Base-by-base conservation (phyloP, 92 coral and sea anemone species). In the Phenganax stokvisi region DNA sequence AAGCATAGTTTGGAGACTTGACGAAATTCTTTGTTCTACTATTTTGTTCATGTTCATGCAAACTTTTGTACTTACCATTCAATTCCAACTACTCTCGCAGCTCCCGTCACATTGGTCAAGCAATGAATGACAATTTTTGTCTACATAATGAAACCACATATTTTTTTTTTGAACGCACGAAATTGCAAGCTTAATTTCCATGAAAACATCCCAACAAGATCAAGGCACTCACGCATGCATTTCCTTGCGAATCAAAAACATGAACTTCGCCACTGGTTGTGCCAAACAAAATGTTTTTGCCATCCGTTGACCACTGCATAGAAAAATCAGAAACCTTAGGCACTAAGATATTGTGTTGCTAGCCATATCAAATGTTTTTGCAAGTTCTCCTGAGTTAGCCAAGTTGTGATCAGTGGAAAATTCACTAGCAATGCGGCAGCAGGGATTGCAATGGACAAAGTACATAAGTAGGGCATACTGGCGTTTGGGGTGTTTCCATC, bases 201-300 rank as follows among this genome's bases (percentile, higher is more conserved):
- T 37, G 5, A 37, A 37, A 37, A 37, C 25, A 71, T 28, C 16
- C 25, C 3, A 17, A 10, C 11, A 10, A 15, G 2, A 66, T 16
- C 10, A 30, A 69, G 31, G 12, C 8, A 89, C 98, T 91, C 80
- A 93, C 98, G 87, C 98, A 93, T 72, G 89, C 92, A 84, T 93
- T 93, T 59, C 98, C 98, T 20, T 89, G 91, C 77, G 88, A 88
- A 71, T 93, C 98, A 87, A 89, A 93, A 68, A 93, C 92, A 76
- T 93, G 98, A 51, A 93, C 94, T 75, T 93, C 98, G 71, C 98
- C 98, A 87, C 90, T 93, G 58, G 97, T 93, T 72, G 92, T 90
- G 31, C 97, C 98, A 88, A 93, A 93, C 60, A 93, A 87, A 77
- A 93, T 93, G 72, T 90, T 93, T 71, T 93, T 93, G 27, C 98